phyloP scores from a whole-genome alignment of 1,140 invertebrate genomes.

The Pseudomyrmex sp. region DNA sequence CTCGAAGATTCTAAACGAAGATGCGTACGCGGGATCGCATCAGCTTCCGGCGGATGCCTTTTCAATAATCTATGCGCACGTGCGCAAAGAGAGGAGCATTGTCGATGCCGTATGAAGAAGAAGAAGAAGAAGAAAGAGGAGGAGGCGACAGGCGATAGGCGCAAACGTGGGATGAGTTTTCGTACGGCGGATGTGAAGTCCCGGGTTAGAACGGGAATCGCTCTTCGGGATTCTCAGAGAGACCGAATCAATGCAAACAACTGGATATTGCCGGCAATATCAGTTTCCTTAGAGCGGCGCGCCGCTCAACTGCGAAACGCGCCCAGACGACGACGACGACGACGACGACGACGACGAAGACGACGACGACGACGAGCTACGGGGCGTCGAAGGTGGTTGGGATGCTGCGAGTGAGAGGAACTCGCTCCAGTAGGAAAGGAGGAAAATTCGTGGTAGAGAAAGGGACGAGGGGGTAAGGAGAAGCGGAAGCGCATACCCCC shows the following conservation, averaged over 20 bases:
- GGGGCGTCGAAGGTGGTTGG: conserved; percentile 62
- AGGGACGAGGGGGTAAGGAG: conserved; percentile 33
- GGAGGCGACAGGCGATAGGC: not conserved
- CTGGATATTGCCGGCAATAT: conserved; percentile 82
- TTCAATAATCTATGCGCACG: conserved; percentile 79
- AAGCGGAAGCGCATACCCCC: conserved; percentile 61
- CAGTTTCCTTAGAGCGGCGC: conserved; percentile 80
- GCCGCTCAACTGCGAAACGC: conserved; percentile 80
- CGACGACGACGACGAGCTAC: conserved; percentile 10
- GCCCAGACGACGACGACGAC: conserved; percentile 66
- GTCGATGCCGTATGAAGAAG: not conserved
- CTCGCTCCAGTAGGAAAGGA: not conserved
- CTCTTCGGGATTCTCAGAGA: conserved; percentile 80
- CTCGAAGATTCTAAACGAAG: conserved; percentile 70
- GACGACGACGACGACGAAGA: too few species aligned
- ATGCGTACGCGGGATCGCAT: conserved; percentile 68
- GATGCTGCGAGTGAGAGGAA: conserved; percentile 13
- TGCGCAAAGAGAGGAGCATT: conserved; percentile 59
- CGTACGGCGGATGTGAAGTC: conserved; percentile 39
- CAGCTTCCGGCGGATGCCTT: conserved; percentile 72
- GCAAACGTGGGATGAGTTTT: conserved; percentile 62
- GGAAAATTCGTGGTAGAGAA: conserved; percentile 32
- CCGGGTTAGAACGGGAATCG: conserved; percentile 71
- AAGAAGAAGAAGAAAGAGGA: not conserved
- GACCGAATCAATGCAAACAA: conserved; percentile 83